Base-by-base conservation (phyloP, 2,888 invertebrate species). In the Pantelozetes paolii region DNA sequence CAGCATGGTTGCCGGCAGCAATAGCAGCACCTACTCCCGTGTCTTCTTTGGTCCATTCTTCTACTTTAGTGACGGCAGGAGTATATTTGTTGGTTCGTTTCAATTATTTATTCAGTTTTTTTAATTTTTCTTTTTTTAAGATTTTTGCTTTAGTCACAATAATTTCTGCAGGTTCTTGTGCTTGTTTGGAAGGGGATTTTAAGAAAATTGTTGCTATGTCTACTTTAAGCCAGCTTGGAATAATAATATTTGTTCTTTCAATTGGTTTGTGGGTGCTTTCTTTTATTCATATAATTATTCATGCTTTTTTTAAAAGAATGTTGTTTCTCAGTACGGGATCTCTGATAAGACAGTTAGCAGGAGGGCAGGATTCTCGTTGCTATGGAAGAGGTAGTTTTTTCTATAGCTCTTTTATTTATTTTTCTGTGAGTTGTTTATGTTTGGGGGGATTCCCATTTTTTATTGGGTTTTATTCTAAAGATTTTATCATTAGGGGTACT, bases 161-260 rank as follows among this genome's bases (percentile, higher is more conserved):
- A 42, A 77, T 81, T 78, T 76, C 78, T 77, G 80, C 82, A 42
- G 81, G 82, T 23, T 50, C 81, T 45, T 79, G 79, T 50, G 84
- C 82, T 76, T 81, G 80, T 77, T 81, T 80, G 77, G 82, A 83
- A 77, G 79, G 77, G 67, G 89, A 89, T 84, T 84, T 89, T 81
- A 90, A 90, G 82, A 90, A 89, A 84, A 88, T 89, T 86, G 88
- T 90, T 88, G 89, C 89, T 80, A 84, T 89, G 80, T 89, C 89
- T 0, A 89, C 89, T 78, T 85, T 90, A 82, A 89, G 89, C 1
- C 90, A 90, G 81, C 84, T 90, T 81, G 89, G 89, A 0, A 85
- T 90, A 81, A 89, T 90, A 85, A 87, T 89, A 82, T 85, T 86
- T 82, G 84, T 85, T 83, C 84, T 89, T 81, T 84, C 85, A 1